Evolutionary conservation across 1,140 invertebrate species (phyloP).

Genomic region (Hyposmocoma kahamanoa): DNA sequence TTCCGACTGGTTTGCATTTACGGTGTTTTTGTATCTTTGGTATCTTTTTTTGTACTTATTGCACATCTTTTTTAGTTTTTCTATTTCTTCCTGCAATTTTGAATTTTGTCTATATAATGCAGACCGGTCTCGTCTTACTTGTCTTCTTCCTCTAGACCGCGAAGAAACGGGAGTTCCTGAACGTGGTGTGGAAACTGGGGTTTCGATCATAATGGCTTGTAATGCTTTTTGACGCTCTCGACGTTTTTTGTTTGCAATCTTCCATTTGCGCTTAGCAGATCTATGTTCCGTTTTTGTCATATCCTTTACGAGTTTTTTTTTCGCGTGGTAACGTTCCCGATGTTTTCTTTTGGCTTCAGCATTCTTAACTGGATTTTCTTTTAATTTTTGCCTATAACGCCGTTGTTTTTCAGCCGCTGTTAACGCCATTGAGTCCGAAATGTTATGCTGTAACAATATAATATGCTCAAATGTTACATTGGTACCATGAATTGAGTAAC

Average conservation of each 20-base stretch:
- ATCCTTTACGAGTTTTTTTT: not conserved
- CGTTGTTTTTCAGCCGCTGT: constrained; percentile 3
- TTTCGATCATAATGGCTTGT: not conserved
- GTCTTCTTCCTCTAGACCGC: not conserved
- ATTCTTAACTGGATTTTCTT: not conserved
- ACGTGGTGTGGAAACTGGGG: not conserved
- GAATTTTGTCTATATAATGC: not conserved
- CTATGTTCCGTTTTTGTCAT: not conserved
- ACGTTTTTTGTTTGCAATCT: constrained; percentile 8
- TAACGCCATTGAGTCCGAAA: not conserved
- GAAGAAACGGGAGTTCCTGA: constrained; percentile 3
- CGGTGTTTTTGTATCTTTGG: not conserved
- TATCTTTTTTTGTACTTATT: constrained; percentile 1
- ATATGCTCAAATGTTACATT: not conserved
- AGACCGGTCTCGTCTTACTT: not conserved
- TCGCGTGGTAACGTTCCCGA: not conserved
- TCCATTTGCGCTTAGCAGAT: constrained; percentile 2
- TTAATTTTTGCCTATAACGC: not conserved
- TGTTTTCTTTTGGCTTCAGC: not conserved
- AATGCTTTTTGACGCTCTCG: not conserved
- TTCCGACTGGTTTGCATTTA: not conserved
- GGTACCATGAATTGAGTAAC: not conserved
- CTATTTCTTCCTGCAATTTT: not conserved
- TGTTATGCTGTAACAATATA: not conserved
- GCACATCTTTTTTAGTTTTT: not conserved